phyloP scores from a whole-genome alignment of 2,888 invertebrate species.

The Agonopterix arenella region DNA sequence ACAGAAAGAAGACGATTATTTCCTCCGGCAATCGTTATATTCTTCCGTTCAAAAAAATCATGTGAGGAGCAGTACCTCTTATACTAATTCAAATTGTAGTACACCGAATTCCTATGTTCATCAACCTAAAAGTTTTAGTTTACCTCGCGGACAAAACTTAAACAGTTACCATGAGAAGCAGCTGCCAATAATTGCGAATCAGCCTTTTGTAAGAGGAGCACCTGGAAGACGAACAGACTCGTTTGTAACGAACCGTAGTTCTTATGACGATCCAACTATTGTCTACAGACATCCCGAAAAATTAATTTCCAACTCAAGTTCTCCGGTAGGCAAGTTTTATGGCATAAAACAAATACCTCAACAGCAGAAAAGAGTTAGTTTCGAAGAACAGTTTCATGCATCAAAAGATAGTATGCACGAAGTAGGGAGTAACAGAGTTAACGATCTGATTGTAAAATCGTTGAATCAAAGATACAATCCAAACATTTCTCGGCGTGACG shows the following conservation, averaged over 20 bases:
- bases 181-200: constrained; percentile 30
- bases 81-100: constrained; percentile 35
- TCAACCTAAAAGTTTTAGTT: constrained; percentile 45
- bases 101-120: constrained; percentile 34
- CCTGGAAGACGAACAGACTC: constrained; percentile 58
- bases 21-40: constrained; percentile 42
- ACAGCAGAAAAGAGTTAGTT: constrained; percentile 46
- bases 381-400: constrained; percentile 29
- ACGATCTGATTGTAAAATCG: background rate
- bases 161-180: constrained; percentile 22
- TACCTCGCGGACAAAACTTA: constrained; percentile 44
- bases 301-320: constrained; percentile 16
- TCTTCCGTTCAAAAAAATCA: constrained; percentile 18
- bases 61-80: constrained; percentile 17
- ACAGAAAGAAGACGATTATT: constrained; percentile 77
- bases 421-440: background rate
- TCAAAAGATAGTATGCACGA: constrained; percentile 1
- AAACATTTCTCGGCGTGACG: background rate
- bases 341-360: constrained; percentile 26
- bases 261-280: constrained; percentile 33
- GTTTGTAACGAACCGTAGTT: constrained; percentile 32
- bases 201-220: constrained; percentile 45
- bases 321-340: constrained; percentile 17
- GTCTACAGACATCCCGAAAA: constrained; percentile 51
- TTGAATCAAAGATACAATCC: background rate